Evolutionary conservation across 1,140 invertebrate genomes (phyloP).

Genomic region (Acyrthosiphon pisum): DNA sequence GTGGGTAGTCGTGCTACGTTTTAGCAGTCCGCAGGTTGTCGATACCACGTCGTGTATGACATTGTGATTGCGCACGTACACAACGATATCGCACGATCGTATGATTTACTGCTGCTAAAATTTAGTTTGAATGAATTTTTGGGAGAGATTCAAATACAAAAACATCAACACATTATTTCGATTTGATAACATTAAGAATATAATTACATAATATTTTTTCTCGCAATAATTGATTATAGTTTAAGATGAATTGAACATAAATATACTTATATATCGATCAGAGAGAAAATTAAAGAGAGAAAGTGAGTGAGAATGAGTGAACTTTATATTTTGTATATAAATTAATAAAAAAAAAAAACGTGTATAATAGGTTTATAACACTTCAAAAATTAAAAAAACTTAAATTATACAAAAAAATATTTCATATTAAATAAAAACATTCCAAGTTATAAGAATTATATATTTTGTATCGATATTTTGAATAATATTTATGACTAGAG

Average conservation of each 20-base stretch:
- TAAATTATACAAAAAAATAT: conserved; percentile 11
- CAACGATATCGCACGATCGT: background rate
- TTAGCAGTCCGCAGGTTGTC: background rate
- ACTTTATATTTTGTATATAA: background rate
- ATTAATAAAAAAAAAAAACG: background rate
- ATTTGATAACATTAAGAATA: background rate
- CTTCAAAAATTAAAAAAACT: conserved; percentile 5
- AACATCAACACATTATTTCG: background rate
- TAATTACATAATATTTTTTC: background rate
- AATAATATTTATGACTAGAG: conserved; percentile 3
- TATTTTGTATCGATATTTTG: background rate
- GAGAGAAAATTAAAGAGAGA: background rate
- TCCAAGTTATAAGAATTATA: background rate
- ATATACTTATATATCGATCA: background rate
- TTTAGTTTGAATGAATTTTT: background rate
- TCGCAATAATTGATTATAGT: background rate
- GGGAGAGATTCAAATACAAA: background rate
- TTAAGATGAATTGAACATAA: background rate
- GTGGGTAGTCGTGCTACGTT: background rate
- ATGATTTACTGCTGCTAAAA: background rate
- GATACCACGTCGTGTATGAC: background rate
- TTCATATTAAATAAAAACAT: conserved; percentile 2
- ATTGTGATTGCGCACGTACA: background rate
- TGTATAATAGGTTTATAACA: background rate
- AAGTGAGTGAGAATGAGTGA: background rate